Base-by-base conservation (phyloP, 2,888 invertebrate species). In the Bursaphelenchus okinawaensis region DNA sequence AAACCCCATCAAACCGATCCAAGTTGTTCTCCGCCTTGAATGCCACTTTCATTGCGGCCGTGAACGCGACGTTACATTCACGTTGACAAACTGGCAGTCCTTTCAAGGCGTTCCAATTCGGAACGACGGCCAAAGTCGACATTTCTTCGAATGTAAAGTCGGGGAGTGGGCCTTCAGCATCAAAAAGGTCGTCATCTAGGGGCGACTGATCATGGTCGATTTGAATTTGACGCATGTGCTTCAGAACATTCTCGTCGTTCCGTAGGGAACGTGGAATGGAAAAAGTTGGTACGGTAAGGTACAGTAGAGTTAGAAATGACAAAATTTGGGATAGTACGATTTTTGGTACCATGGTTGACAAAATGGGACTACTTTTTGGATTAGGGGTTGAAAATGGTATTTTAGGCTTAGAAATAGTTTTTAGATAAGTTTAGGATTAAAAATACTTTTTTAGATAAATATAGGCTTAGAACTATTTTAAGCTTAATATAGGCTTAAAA, bases 21-120 rank as follows among this genome's bases (percentile, higher is more conserved):
- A n/a, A 26, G 6, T 62, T 62, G 28, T 60, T 62, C 9, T 27
- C 62, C 12, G 58, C 55, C 4, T 62, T n/a, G n/a, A 62, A 23
- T 4, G 55, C 55, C 1, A 62, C 27, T 20, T 62, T 22, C 55
- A 62, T 19, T 19, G 62, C 55, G 2, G 63, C 55, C n/a, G 62
- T 23, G 20, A 62, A 62, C 1, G 19, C 20, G 9, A 4, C 1
- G 55, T 60, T 62, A 31, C 62, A 62, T 12, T 23, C 55, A 3
- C 63, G 12, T 22, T 62, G 62, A 6, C 62, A 62, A 22, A 16
- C 19, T 19, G 62, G 55, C 28, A 62, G 28, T 0, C 50, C 40
- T 40, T 40, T 12, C 40, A 40, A 6, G 16, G 40, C 12, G 6
- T 40, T 40, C 40, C 40, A 40, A 40, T 40, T 40, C 16, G 40